Conservation (phyloP, 2,888 invertebrate genomes). For the Mamestra brassicae region DNA sequence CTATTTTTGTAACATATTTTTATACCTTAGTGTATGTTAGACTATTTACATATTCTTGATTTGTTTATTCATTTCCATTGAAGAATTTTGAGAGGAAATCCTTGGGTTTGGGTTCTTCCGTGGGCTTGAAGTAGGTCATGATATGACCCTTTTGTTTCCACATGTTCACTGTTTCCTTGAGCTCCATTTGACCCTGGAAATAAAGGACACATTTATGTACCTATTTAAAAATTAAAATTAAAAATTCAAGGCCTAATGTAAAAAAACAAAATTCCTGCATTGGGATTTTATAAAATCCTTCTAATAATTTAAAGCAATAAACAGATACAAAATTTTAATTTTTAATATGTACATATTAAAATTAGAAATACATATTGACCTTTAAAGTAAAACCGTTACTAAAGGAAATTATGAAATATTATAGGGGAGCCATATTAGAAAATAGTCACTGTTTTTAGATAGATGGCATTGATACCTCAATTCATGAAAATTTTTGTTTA, state of each 20-base stretch:
- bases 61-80: constrained; percentile 91
- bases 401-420: no score
- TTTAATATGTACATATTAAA: no score
- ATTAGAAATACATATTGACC: no score
- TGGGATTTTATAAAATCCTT: neutral
- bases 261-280: no score
- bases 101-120: constrained; percentile 95
- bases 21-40: constrained; percentile 61
- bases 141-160: constrained; percentile 98
- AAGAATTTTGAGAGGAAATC: constrained; percentile 98
- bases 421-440: no score
- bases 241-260: no score
- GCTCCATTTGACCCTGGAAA: constrained; percentile 97
- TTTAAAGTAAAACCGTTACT: no score
- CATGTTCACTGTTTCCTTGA: constrained; percentile 95
- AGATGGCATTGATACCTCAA: no score
- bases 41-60: constrained; percentile 71
- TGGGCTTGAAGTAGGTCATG: constrained; percentile 97
- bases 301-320: neutral
- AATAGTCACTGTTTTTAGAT: no score
- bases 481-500: no score
- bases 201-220: neutral
- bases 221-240: no score
- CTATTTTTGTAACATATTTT: constrained; percentile 70
- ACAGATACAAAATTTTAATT: neutral